Conservation (phyloP, 2,888 invertebrate species). For the Ethmia dodecea region DNA sequence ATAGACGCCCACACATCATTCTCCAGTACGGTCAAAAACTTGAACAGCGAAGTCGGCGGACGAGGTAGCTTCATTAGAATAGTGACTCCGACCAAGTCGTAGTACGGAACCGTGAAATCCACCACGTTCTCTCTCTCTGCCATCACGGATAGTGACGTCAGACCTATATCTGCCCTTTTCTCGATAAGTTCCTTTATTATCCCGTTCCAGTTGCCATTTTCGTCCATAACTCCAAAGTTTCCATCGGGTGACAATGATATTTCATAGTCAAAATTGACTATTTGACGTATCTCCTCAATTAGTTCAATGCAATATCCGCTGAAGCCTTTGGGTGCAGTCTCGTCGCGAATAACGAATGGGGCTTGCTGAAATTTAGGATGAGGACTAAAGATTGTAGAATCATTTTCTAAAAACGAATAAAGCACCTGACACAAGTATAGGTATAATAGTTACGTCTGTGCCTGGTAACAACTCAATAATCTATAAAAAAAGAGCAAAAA, state of each 20-base stretch:
- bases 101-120: constrained; percentile 98
- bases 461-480: background rate
- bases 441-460: too few species aligned
- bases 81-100: constrained; percentile 97
- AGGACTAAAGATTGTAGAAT: too few species aligned
- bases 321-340: constrained; percentile 80
- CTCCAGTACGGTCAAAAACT: constrained; percentile 97
- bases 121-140: constrained; percentile 97
- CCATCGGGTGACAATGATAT: constrained; percentile 88
- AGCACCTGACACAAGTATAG: too few species aligned
- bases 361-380: constrained; percentile 79
- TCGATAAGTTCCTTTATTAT: constrained; percentile 89
- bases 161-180: constrained; percentile 94
- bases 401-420: too few species aligned
- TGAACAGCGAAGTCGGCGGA: constrained; percentile 94
- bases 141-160: constrained; percentile 97
- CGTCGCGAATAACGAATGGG: constrained; percentile 88
- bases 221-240: constrained; percentile 93
- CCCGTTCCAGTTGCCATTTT: constrained; percentile 90
- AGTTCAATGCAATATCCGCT: constrained; percentile 97
- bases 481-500: constrained; percentile 4
- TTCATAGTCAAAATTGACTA: constrained; percentile 94
- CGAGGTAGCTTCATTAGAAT: constrained; percentile 96
- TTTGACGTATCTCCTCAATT: constrained; percentile 89
- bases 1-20: constrained; percentile 98